phyloP scores from a whole-genome alignment of 2,888 invertebrate genomes.

The Sepioteuthis lessoniana region DNA sequence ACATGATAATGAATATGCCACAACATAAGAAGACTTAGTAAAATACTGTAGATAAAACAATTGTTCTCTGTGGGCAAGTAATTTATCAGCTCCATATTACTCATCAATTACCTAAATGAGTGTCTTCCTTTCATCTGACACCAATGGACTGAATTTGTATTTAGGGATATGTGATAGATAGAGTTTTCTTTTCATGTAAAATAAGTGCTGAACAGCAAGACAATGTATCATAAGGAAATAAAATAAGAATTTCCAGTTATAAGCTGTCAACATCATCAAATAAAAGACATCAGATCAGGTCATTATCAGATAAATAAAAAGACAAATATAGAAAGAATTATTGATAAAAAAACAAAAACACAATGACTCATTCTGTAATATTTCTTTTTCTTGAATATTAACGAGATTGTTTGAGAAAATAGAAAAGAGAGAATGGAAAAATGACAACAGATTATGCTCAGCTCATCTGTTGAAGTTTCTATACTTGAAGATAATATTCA shows the following conservation, averaged over 20 bases:
- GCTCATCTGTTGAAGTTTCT: no score
- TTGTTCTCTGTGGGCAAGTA: not conserved
- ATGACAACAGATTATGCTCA: no score
- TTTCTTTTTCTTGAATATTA: no score
- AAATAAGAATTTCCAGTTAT: not conserved
- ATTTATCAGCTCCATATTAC: not conserved
- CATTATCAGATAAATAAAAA: not conserved
- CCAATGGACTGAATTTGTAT: not conserved
- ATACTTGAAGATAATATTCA: no score
- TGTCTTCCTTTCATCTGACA: constrained; percentile 16
- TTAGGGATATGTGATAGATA: not conserved
- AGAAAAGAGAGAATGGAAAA: no score
- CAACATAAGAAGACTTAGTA: not conserved
- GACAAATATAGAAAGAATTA: not conserved
- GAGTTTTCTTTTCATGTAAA: not conserved
- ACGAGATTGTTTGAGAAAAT: no score
- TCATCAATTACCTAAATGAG: not conserved
- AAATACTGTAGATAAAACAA: not conserved
- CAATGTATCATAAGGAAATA: not conserved
- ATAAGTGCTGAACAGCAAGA: not conserved
- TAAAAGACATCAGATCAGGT: not conserved
- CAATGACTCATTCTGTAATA: no score
- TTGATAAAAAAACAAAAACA: no score
- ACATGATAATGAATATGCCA: not conserved
- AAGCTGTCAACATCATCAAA: not conserved